phyloP scores from a whole-genome alignment of 35 echinoderm and acorn worm species.

The Heliocidaris erythrogramma region DNA sequence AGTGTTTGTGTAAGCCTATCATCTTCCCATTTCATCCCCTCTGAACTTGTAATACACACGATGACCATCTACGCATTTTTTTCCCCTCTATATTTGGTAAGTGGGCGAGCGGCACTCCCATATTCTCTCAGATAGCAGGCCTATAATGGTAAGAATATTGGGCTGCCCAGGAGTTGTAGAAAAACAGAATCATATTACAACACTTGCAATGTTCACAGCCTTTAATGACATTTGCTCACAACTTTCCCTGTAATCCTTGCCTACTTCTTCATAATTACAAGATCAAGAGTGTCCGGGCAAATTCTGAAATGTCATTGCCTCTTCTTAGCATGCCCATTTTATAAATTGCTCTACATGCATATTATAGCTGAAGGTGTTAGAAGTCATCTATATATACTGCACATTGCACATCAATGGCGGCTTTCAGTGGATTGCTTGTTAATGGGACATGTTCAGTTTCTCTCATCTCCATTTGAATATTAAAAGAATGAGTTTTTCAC shows the following conservation, averaged over 20 bases:
- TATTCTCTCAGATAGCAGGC: too few relatives aligned
- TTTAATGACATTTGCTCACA: background rate
- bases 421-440: background rate
- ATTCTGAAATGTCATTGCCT: constrained; percentile 16
- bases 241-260: background rate
- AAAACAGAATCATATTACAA: background rate
- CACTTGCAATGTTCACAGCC: background rate
- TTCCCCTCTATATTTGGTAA: too few relatives aligned
- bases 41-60: too few relatives aligned
- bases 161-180: too few relatives aligned
- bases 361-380: background rate
- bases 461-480: too few relatives aligned
- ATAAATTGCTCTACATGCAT: background rate
- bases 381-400: background rate
- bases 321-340: background rate
- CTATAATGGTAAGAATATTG: too few relatives aligned
- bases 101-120: too few relatives aligned
- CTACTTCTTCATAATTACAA: background rate
- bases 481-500: too few relatives aligned
- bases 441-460: too few relatives aligned
- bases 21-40: too few relatives aligned
- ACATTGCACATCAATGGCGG: background rate
- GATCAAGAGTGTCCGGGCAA: background rate
- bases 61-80: too few relatives aligned
- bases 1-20: too few relatives aligned